Evolutionary conservation across 2,888 invertebrate species (phyloP).

Genomic region (Watsonalla cultraria): DNA sequence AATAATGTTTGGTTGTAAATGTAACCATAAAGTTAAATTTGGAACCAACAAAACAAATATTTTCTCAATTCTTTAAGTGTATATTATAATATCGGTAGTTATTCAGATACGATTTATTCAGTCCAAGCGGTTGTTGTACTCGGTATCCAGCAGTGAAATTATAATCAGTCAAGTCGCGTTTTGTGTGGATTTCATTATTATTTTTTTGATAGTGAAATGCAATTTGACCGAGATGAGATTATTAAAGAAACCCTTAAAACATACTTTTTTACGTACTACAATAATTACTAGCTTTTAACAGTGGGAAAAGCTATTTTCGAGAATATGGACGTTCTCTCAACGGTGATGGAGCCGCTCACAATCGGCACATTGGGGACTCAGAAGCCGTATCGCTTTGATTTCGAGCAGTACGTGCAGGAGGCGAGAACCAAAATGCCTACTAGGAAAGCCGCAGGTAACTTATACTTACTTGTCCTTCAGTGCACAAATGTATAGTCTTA

Average conservation of each 20-base stretch:
- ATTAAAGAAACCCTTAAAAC: no score
- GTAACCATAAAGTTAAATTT: no score
- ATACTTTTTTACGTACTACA: background rate
- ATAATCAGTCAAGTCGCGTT: no score
- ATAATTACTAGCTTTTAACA: slow-evolving; percentile 25
- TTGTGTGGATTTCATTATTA: no score
- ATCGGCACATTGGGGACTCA: slow-evolving; percentile 70
- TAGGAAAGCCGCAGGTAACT: slow-evolving; percentile 62
- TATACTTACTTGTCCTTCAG: background rate
- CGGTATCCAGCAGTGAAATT: no score
- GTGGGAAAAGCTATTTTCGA: slow-evolving; percentile 64
- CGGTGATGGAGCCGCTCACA: slow-evolving; percentile 60
- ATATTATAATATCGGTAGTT: no score
- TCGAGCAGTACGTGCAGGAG: slow-evolving; percentile 69
- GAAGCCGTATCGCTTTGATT: slow-evolving; percentile 64
- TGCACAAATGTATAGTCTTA: background rate
- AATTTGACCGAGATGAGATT: no score
- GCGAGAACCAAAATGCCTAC: slow-evolving; percentile 68
- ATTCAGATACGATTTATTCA: no score
- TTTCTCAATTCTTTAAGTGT: background rate
- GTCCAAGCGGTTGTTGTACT: no score
- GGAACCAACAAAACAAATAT: background rate
- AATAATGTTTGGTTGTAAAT: no score
- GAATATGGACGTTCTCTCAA: slow-evolving; percentile 60
- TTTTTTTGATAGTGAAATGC: no score